Conservation (phyloP, 1,140 invertebrate species). For the Akabosia matsudoensis region DNA sequence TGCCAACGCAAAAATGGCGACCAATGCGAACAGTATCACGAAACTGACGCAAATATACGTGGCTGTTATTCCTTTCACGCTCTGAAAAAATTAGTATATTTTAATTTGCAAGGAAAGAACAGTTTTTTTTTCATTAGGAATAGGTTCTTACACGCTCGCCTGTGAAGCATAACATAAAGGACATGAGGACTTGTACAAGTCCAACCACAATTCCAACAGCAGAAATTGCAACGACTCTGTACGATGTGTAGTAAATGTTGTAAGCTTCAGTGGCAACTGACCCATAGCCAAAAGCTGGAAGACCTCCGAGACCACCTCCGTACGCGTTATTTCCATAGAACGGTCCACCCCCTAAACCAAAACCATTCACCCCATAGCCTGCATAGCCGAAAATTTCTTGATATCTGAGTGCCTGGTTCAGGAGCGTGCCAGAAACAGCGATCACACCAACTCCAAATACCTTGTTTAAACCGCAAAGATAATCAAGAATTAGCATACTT, state of each 20-base stretch:
- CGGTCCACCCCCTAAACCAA: not conserved
- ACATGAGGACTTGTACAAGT: constrained; percentile 25
- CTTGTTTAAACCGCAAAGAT: constrained; percentile 19
- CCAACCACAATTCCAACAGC: constrained; percentile 26
- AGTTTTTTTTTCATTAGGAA: not conserved
- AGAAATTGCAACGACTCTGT: constrained; percentile 27
- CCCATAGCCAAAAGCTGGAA: constrained; percentile 6
- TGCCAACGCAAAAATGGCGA: constrained; percentile 28
- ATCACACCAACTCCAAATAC: constrained; percentile 30
- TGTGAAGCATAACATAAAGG: constrained; percentile 28
- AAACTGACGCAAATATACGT: constrained; percentile 26
- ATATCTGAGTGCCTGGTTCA: constrained; percentile 32
- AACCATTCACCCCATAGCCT: not conserved
- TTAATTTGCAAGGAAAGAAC: not conserved
- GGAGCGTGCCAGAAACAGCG: constrained; percentile 28
- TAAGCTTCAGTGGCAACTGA: constrained; percentile 2
- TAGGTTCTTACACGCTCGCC: not conserved
- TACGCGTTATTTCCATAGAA: constrained; percentile 8
- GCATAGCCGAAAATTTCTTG: constrained; percentile 32
- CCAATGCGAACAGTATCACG: constrained; percentile 23
- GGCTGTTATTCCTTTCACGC: constrained; percentile 25
- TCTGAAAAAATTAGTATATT: not conserved
- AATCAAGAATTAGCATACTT: not conserved
- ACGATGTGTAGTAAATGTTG: constrained; percentile 12
- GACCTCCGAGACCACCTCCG: not conserved